These are phyloP conservation scores for Otolemur crassicaudatus DNA, from an alignment of 2,797 vertebrate genomes.

Conservation along the genomic window DNA sequence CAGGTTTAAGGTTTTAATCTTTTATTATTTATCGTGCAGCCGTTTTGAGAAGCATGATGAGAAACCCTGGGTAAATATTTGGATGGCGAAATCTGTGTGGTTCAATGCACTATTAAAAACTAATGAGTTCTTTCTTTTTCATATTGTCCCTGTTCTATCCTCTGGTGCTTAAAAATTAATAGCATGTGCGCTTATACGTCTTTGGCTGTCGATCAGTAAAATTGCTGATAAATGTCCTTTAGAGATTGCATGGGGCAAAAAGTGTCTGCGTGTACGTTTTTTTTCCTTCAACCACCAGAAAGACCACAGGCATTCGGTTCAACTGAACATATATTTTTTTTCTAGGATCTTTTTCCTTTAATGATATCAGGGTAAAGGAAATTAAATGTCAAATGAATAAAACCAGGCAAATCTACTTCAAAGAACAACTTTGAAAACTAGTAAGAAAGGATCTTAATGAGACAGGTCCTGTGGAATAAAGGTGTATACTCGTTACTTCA, in stretches of 20 bases:
- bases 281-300: constrained; percentile 77
- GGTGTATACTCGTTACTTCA: neutral
- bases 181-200: constrained; percentile 42
- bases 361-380: constrained; percentile 70
- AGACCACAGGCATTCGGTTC: constrained; percentile 69
- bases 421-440: constrained; percentile 66
- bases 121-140: constrained; percentile 76
- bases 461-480: neutral
- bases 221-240: constrained; percentile 80
- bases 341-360: constrained; percentile 58
- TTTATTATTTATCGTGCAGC: constrained; percentile 90
- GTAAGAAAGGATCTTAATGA: neutral
- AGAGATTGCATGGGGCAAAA: constrained; percentile 63
- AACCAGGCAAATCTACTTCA: constrained; percentile 64
- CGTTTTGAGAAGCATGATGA: constrained; percentile 85
- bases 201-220: constrained; percentile 72
- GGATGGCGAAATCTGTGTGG: neutral
- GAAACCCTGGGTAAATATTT: constrained; percentile 77
- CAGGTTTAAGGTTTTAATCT: constrained; percentile 92
- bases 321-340: constrained; percentile 75
- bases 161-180: constrained; percentile 50
- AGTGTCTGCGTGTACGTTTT: constrained; percentile 74
- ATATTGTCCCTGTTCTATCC: constrained; percentile 5
- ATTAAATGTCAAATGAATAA: constrained; percentile 51
- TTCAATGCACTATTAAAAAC: constrained; percentile 69